Percentiles rank a stretch among this genome's conserved stretches.
phyloP scores from a whole-genome alignment of 2,888 invertebrate genomes.

The Hydroisotoma schaefferi region DNA sequence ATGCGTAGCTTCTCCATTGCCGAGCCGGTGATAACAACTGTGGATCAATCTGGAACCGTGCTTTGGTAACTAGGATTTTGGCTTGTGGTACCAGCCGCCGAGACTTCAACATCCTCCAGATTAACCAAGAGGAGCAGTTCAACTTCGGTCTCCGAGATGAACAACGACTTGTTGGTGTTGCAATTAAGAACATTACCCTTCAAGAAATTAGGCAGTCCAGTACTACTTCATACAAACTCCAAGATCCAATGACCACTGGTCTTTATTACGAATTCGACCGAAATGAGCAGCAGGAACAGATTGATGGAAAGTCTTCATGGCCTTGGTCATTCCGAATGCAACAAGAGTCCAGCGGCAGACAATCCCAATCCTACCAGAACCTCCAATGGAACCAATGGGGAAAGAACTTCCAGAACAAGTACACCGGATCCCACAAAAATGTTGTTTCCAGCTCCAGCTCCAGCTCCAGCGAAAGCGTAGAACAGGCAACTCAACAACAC shows the following conservation, averaged over 20 bases:
- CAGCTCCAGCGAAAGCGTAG: not conserved
- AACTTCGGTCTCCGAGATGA: conserved; percentile 34
- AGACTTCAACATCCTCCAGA: conserved; percentile 35
- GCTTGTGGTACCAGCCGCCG: conserved; percentile 41
- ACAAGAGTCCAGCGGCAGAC: conserved; percentile 8
- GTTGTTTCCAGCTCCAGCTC: conserved; percentile 11
- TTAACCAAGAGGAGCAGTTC: conserved; percentile 42
- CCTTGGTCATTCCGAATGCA: not conserved
- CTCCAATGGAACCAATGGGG: conserved; percentile 10
- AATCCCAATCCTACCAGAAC: conserved; percentile 6
- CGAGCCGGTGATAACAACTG: conserved; percentile 47
- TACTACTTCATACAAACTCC: conserved; percentile 8
- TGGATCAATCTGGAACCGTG: conserved; percentile 45
- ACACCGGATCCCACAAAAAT: conserved; percentile 10
- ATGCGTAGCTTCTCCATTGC: conserved; percentile 39
- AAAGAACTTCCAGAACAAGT: conserved; percentile 11
- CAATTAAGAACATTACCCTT: conserved; percentile 43
- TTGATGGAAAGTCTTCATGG: conserved; percentile 1
- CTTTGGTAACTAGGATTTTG: conserved; percentile 38
- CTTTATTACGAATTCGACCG: conserved; percentile 41
- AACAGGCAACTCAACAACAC: not conserved
- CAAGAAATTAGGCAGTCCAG: conserved; percentile 14
- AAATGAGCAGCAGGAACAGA: conserved; percentile 35
- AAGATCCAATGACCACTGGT: conserved; percentile 25
- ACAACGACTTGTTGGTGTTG: conserved; percentile 37